Percentiles rank a stretch among this genome's conserved stretches.
phyloP scores from a whole-genome alignment of 2,113 vertebrate genomes.

The Shinisaurus crocodilurus region DNA sequence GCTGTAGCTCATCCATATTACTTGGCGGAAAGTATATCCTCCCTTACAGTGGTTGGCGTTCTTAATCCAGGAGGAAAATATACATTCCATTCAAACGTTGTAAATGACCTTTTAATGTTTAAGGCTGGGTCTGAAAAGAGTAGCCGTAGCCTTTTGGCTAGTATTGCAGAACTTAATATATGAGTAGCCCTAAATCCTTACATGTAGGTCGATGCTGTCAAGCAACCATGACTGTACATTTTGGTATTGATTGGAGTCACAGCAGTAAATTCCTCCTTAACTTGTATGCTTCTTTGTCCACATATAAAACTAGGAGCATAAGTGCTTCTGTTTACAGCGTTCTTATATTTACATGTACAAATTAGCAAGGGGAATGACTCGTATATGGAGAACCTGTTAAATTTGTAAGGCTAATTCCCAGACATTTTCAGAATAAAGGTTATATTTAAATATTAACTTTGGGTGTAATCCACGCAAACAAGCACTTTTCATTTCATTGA shows the following conservation, averaged over 20 bases:
- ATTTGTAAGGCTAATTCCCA: constrained; percentile 66
- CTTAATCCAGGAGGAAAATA: constrained; percentile 63
- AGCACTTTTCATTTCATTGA: neutral
- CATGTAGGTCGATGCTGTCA: constrained; percentile 82
- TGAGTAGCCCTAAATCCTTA: constrained; percentile 75
- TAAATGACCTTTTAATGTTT: constrained; percentile 74
- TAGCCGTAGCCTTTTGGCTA: constrained; percentile 70
- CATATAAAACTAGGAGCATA: constrained; percentile 70
- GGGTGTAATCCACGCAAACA: neutral
- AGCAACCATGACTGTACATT: constrained; percentile 85
- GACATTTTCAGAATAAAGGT: constrained; percentile 36
- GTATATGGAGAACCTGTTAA: constrained; percentile 42
- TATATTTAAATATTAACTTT: neutral
- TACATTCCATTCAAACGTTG: constrained; percentile 66
- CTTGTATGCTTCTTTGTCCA: constrained; percentile 71
- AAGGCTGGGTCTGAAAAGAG: constrained; percentile 76
- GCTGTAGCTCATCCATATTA: constrained; percentile 81
- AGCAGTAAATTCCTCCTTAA: constrained; percentile 80
- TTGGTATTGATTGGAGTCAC: constrained; percentile 84
- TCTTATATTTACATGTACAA: constrained; percentile 50
- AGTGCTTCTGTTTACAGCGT: constrained; percentile 57
- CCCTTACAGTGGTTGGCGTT: constrained; percentile 60
- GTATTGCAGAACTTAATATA: constrained; percentile 78
- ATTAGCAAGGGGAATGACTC: neutral
- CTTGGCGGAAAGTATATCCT: constrained; percentile 74